Conservation (phyloP, 2,113 vertebrate species). For the Pterocles gutturalis region DNA sequence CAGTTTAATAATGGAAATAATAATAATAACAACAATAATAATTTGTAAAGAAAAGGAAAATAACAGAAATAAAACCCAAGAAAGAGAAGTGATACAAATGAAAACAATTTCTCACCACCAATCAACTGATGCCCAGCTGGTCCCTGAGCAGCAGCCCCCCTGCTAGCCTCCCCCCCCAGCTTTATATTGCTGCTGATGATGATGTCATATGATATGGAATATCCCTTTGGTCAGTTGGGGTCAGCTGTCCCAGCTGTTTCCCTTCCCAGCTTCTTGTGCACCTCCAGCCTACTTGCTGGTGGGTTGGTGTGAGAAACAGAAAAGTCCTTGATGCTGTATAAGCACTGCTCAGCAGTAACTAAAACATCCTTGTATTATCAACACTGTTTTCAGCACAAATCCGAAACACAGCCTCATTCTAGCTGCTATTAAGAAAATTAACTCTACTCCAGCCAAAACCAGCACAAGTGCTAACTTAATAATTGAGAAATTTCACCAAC, state of each 20-base stretch:
- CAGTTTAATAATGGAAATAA: neutral
- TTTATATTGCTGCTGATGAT: too few species aligned
- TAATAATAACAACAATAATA: neutral
- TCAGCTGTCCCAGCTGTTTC: neutral
- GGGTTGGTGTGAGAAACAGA: neutral
- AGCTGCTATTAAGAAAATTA: too few species aligned
- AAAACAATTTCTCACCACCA: neutral
- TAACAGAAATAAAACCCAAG: neutral
- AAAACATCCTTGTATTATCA: neutral
- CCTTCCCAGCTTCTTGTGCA: neutral
- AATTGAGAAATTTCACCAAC: neutral
- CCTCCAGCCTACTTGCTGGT: accelerated
- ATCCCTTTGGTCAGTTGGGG: neutral
- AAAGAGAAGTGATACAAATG: neutral
- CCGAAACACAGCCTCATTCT: too few species aligned
- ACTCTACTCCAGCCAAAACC: neutral
- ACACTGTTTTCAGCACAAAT: too few species aligned
- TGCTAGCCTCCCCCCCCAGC: too few species aligned
- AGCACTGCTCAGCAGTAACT: neutral
- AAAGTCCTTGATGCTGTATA: neutral
- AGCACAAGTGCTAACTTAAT: neutral
- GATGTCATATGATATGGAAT: too few species aligned
- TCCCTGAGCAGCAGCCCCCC: too few species aligned
- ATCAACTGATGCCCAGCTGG: too few species aligned
- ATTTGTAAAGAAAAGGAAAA: neutral